Percentiles rank a stretch among this genome's conserved stretches.
Conservation (phyloP, 92 coral and sea anemone species). For the Siderastrea radians region DNA sequence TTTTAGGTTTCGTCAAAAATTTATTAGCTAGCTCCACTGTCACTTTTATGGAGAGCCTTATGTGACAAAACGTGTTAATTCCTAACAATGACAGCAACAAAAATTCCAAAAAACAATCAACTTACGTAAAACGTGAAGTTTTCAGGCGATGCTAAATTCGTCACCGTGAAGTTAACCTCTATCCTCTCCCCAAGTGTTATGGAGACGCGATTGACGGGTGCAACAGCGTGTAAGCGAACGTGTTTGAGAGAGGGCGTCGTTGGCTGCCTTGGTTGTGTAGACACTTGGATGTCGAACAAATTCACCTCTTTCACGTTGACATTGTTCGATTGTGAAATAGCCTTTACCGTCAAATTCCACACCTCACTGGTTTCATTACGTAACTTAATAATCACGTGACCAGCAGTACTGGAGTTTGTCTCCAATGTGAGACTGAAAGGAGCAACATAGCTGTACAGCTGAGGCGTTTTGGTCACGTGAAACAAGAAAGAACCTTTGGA, state of each 20-base stretch:
- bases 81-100: background rate
- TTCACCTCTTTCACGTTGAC: conserved; percentile 17
- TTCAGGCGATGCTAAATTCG: conserved; percentile 19
- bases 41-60: too few relatives aligned
- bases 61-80: too few relatives aligned
- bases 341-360: conserved; percentile 11
- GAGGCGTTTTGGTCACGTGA: conserved; percentile 23
- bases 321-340: conserved; percentile 19
- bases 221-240: background rate
- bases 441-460: conserved; percentile 31
- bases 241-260: conserved; percentile 14
- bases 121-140: conserved; percentile 24
- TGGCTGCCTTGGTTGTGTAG: background rate
- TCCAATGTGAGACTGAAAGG: conserved; percentile 50
- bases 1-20: too few relatives aligned
- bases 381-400: conserved; percentile 33
- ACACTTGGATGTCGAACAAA: background rate
- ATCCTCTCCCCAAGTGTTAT: background rate
- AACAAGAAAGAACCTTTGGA: conserved; percentile 44
- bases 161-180: conserved; percentile 29
- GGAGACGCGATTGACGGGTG: background rate
- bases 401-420: conserved; percentile 14
- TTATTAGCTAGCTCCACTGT: too few relatives aligned
- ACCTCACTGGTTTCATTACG: background rate
- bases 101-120: background rate